Conservation (phyloP, 2,113 vertebrate species). For the Glareola pratincola region DNA sequence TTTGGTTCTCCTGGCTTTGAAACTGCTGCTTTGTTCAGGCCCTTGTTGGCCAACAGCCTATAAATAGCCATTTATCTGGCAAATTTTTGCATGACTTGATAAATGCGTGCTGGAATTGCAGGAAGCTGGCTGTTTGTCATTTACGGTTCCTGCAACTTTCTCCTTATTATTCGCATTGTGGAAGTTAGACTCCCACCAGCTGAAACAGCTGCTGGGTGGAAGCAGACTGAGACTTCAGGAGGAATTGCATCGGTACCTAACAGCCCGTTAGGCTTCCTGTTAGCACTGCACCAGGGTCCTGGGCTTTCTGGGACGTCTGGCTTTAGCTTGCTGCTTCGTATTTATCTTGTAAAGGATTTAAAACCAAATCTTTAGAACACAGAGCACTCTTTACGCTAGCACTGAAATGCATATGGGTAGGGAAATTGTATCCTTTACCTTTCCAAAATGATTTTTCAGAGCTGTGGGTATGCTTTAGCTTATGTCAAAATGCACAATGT, state of each 20-base stretch:
- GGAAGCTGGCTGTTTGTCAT: slow-evolving; percentile 8
- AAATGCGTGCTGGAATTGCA: neutral
- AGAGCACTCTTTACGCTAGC: neutral
- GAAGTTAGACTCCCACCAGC: neutral
- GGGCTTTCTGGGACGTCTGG: neutral
- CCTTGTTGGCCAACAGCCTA: slow-evolving; percentile 9
- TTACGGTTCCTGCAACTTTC: slow-evolving; percentile 24
- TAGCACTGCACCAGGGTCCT: neutral
- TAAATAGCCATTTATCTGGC: neutral
- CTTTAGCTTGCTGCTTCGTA: neutral
- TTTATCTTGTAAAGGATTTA: neutral
- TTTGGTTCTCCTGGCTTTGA: slow-evolving; percentile 10
- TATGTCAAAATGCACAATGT: neutral
- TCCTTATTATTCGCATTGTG: neutral
- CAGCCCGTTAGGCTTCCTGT: neutral
- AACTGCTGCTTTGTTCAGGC: slow-evolving; percentile 21
- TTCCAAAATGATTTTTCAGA: neutral
- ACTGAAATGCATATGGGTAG: neutral
- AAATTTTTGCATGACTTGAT: neutral
- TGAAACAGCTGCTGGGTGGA: slow-evolving; percentile 28
- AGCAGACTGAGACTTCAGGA: neutral
- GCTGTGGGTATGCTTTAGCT: neutral
- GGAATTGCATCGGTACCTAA: neutral
- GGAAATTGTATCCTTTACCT: neutral
- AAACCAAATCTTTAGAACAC: neutral